These are phyloP conservation scores for Andrena hattorfiana DNA, from an alignment of 2,888 invertebrate species.

Conservation along the genomic window DNA sequence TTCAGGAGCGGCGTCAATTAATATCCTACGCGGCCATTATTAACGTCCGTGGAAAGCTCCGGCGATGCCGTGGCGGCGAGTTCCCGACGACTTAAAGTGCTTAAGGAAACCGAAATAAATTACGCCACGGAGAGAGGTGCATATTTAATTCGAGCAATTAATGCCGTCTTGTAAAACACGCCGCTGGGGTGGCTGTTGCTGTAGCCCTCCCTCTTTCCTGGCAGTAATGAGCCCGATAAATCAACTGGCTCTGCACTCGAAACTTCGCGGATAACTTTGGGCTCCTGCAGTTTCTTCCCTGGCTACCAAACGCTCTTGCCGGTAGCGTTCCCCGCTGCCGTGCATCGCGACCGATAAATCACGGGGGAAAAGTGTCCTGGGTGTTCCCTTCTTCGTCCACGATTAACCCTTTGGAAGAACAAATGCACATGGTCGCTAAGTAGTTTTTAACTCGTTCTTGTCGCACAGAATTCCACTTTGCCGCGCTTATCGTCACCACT, in stretches of 20 bases:
- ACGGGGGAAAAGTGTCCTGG: conserved; percentile 39
- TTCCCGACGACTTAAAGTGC: conserved; percentile 81
- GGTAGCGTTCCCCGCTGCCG: conserved; percentile 22
- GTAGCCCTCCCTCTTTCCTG: conserved; percentile 76
- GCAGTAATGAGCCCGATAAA: conserved; percentile 85
- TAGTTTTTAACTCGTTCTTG: too few species aligned
- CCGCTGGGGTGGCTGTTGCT: conserved; percentile 81
- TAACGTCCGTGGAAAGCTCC: conserved; percentile 72
- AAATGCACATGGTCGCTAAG: too few species aligned
- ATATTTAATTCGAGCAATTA: conserved; percentile 85
- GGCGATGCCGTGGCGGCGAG: conserved; percentile 61
- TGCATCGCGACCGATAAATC: conserved; percentile 56
- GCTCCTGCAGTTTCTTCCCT: conserved; percentile 73
- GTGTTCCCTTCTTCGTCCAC: not conserved
- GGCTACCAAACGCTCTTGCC: conserved; percentile 40
- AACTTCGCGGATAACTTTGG: conserved; percentile 83
- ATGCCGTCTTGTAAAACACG: conserved; percentile 85
- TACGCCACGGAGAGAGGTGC: conserved; percentile 83
- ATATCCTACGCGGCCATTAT: conserved; percentile 71
- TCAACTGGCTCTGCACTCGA: conserved; percentile 84
- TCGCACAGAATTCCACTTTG: too few species aligned
- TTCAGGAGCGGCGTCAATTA: conserved; percentile 69
- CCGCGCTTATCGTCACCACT: not conserved
- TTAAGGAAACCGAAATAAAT: conserved; percentile 84
- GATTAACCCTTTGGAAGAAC: not conserved